These are phyloP conservation scores for Phrynocephalus forsythii DNA, from an alignment of 2,797 vertebrate genomes.

Conservation along the genomic window DNA sequence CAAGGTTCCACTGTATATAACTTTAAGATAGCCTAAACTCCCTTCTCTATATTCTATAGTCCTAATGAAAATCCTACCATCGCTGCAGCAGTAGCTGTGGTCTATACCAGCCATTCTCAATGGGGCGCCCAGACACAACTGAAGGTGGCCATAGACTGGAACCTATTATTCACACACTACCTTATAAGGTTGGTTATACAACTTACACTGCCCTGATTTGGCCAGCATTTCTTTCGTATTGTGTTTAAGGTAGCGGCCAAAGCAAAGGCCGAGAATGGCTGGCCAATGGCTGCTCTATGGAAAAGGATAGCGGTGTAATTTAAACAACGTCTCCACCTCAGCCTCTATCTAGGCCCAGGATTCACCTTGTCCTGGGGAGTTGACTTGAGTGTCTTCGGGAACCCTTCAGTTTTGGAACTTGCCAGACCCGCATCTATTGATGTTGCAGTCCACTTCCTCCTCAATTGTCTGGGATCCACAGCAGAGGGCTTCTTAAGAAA, in stretches of 20 bases:
- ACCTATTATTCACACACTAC: too few relatives aligned
- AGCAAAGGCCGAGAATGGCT: too few relatives aligned
- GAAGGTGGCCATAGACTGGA: too few relatives aligned
- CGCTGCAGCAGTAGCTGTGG: not conserved
- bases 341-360: not conserved
- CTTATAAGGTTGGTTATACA: too few relatives aligned
- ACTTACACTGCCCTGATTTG: too few relatives aligned
- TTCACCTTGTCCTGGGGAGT: not conserved
- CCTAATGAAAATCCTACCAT: not conserved
- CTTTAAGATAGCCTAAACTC: not conserved
- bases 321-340: not conserved
- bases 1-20: too few relatives aligned
- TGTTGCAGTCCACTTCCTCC: not conserved
- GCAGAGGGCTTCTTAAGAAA: not conserved
- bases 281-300: too few relatives aligned
- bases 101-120: too few relatives aligned
- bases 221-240: too few relatives aligned
- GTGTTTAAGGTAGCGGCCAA: too few relatives aligned
- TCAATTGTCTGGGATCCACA: not conserved
- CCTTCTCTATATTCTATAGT: not conserved
- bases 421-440: accelerated
- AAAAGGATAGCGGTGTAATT: not conserved
- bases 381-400: accelerated
- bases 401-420: accelerated
- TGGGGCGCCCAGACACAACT: too few relatives aligned